Conservation (phyloP, 2,113 vertebrate genomes). For the Seriola aureovittata region DNA sequence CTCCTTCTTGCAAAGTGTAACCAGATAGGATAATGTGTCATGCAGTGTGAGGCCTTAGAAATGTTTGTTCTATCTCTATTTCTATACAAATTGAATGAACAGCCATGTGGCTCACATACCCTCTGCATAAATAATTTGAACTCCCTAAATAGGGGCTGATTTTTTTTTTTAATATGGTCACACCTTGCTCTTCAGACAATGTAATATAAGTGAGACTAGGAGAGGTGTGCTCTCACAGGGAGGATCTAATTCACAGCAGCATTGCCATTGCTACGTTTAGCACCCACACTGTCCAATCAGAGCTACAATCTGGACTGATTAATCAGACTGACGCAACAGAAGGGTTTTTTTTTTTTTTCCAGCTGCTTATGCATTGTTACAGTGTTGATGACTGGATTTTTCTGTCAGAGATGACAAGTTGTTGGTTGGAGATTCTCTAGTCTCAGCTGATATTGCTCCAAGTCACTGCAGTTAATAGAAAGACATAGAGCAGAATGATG, state of each 20-base stretch:
- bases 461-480: background rate
- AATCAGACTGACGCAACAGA: background rate
- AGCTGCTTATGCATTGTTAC: background rate
- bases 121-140: background rate
- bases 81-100: no score
- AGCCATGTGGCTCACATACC: no score
- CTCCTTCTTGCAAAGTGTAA: background rate
- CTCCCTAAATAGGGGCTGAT: no score
- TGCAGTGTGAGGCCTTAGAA: background rate
- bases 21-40: background rate
- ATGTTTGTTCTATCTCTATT: background rate
- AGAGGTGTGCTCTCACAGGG: background rate
- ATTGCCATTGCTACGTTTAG: no score
- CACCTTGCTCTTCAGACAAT: constrained; percentile 4
- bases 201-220: background rate
- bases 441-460: background rate
- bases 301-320: background rate
- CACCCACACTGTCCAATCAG: background rate
- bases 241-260: background rate
- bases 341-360: background rate
- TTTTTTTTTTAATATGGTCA: background rate
- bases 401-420: background rate
- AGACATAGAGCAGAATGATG: background rate
- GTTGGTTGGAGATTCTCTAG: no score
- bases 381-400: background rate